Evolutionary conservation across 2,113 vertebrate species (phyloP).

Genomic region (Pygoscelis antarcticus): DNA sequence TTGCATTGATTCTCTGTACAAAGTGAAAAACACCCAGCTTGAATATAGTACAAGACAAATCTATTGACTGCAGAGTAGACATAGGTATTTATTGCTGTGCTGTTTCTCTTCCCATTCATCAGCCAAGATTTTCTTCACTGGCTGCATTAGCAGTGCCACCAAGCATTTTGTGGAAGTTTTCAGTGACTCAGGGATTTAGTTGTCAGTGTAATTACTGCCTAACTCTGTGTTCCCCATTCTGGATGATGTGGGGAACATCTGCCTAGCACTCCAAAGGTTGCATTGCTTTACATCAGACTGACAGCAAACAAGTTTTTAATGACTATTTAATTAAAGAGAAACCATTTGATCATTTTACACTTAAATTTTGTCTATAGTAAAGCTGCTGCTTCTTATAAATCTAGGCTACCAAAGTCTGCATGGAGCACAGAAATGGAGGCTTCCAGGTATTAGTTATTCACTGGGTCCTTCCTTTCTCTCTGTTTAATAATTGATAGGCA

Average conservation of each 20-base stretch:
- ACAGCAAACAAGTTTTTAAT: background rate
- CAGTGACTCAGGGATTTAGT: constrained; percentile 12
- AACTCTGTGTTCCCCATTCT: background rate
- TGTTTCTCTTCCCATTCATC: constrained; percentile 36
- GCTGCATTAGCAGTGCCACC: constrained; percentile 11
- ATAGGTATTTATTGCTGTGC: constrained; percentile 19
- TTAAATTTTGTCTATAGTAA: background rate
- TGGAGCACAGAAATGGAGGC: background rate
- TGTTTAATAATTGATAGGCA: constrained; percentile 53
- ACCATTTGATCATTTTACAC: background rate
- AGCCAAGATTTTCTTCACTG: constrained; percentile 16
- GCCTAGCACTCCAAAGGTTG: background rate
- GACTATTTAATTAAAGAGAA: background rate
- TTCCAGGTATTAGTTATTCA: constrained; percentile 35
- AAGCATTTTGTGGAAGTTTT: constrained; percentile 14
- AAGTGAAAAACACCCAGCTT: constrained; percentile 17
- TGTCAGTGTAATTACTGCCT: background rate
- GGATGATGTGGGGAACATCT: background rate
- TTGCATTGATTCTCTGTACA: constrained; percentile 1
- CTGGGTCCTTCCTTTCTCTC: constrained; percentile 48
- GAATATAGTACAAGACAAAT: constrained; percentile 18
- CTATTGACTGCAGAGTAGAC: constrained; percentile 10
- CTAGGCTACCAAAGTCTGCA: background rate
- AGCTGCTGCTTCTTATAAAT: background rate
- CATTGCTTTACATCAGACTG: background rate